Evolutionary conservation across 2,888 invertebrate species (phyloP).

Genomic region (Lissocephala sabroskyi): DNA sequence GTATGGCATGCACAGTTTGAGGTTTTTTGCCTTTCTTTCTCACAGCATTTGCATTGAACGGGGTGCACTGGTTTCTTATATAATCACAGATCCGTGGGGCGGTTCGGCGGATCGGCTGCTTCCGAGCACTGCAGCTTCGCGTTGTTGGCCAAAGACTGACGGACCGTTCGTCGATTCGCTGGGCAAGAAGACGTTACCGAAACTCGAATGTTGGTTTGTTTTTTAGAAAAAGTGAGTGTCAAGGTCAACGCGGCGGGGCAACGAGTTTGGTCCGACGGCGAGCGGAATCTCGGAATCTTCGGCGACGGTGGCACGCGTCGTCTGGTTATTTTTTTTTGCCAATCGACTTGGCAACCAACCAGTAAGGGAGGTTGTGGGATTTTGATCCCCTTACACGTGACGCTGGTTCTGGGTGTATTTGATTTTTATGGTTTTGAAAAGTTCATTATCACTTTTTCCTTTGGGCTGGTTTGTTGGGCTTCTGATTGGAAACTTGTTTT

Average conservation of each 20-base stretch:
- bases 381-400: background rate
- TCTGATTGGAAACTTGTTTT: slow-evolving; percentile 19
- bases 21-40: slow-evolving; percentile 21
- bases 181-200: slow-evolving; percentile 66
- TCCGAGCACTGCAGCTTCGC: slow-evolving; percentile 59
- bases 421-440: too few species aligned
- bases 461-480: too few species aligned
- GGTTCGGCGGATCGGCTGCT: too few species aligned
- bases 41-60: slow-evolving; percentile 37
- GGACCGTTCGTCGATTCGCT: slow-evolving; percentile 50
- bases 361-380: too few species aligned
- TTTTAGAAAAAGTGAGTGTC: slow-evolving; percentile 69
- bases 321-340: background rate
- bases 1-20: slow-evolving; percentile 48
- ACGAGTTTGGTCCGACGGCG: background rate
- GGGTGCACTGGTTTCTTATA: too few species aligned
- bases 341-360: background rate
- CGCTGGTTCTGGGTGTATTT: background rate
- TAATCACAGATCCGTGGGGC: too few species aligned
- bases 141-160: slow-evolving; percentile 68
- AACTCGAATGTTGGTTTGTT: slow-evolving; percentile 25
- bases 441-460: background rate
- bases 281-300: too few species aligned
- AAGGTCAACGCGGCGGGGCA: slow-evolving; percentile 56
- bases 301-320: background rate